Conservation (phyloP, 2,888 invertebrate species). For the Yponomeuta plumbellus region DNA sequence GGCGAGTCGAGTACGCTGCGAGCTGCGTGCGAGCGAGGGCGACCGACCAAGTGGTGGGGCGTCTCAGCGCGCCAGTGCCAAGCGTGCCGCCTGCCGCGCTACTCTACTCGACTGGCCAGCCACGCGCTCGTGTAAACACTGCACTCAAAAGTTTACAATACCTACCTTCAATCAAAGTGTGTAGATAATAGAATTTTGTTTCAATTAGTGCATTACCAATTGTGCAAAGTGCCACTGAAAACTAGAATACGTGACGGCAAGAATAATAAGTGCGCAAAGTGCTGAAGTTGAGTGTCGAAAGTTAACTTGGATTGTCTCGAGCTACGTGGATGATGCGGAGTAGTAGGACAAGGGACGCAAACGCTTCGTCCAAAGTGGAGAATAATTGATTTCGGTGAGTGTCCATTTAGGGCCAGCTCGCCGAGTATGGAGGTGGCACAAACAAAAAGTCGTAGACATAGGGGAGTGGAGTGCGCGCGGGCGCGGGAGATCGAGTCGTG, state of each 20-base stretch:
- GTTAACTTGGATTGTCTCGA: conserved; percentile 8
- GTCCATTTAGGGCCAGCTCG: conserved; percentile 10
- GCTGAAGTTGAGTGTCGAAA: conserved; percentile 3
- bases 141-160: conserved; percentile 40
- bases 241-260: conserved; percentile 2
- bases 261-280: neutral
- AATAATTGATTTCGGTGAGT: conserved; percentile 52
- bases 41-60: conserved; percentile 5
- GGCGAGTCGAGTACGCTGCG: conserved; percentile 50
- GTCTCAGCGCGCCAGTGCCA: conserved; percentile 38
- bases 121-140: conserved; percentile 35
- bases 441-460: conserved; percentile 51
- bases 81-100: conserved; percentile 18
- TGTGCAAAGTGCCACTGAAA: conserved; percentile 9
- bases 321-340: conserved; percentile 32
- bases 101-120: neutral
- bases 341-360: conserved; percentile 30
- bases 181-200: conserved; percentile 11
- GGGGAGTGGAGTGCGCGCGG: conserved; percentile 58
- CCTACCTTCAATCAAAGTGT: conserved; percentile 50
- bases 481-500: conserved; percentile 18
- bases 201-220: conserved; percentile 11
- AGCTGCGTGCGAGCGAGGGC: conserved; percentile 40
- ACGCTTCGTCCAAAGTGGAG: conserved; percentile 40
- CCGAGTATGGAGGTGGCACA: conserved; percentile 42